phyloP scores from a whole-genome alignment of 2,888 invertebrate species.

The Branchellion lobata region DNA sequence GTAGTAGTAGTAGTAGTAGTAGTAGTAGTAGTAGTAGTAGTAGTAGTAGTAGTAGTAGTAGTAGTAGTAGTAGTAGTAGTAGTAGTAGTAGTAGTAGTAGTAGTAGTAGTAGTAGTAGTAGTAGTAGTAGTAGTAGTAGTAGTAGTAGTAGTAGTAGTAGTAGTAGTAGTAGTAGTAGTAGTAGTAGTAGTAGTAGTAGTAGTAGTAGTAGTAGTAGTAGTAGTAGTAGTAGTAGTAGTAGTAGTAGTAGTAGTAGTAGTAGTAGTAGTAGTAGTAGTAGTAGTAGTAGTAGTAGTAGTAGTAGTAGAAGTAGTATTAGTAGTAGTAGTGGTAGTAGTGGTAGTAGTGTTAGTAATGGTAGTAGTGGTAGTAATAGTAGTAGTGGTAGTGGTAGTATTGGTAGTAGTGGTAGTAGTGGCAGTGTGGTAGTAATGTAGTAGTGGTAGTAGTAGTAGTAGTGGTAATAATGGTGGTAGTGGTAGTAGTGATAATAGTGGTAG shows the following conservation, averaged over 20 bases:
- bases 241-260: not conserved
- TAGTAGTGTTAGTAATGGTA: no score
- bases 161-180: not conserved
- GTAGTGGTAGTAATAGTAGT: no score
- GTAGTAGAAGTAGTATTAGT: not conserved
- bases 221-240: not conserved
- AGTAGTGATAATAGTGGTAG: no score
- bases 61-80: constrained; percentile 9
- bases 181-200: not conserved
- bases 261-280: not conserved
- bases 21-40: constrained; percentile 9
- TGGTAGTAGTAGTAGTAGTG: no score
- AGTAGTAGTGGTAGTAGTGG: no score
- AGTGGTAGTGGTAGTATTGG: no score
- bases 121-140: not conserved
- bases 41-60: constrained; percentile 9
- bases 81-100: constrained; percentile 9
- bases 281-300: no score
- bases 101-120: constrained; percentile 9
- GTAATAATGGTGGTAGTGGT: no score
- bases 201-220: not conserved
- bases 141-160: not conserved
- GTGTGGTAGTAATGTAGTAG: not conserved
- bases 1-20: constrained; percentile 6
- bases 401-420: no score